Conservation (phyloP, 1,140 invertebrate genomes). For the Sitophilus oryzae region DNA sequence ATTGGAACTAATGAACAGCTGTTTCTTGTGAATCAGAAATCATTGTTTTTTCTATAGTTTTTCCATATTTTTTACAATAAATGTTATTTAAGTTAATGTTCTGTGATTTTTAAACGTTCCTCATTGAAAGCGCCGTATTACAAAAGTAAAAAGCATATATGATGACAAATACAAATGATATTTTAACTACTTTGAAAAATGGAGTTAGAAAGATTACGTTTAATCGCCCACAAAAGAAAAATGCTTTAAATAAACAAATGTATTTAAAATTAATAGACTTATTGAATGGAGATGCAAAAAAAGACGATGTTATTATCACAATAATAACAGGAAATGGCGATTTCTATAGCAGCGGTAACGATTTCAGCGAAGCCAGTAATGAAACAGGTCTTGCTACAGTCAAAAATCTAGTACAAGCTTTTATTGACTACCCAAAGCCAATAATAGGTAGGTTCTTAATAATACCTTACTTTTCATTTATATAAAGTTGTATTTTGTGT, state of each 20-base stretch:
- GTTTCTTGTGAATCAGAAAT: too few species aligned
- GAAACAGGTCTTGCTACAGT: conserved; percentile 21
- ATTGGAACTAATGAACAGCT: too few species aligned
- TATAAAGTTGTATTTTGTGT: too few species aligned
- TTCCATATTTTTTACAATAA: too few species aligned
- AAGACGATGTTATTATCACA: conserved; percentile 57
- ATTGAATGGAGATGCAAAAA: conserved; percentile 59
- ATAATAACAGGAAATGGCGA: conserved; percentile 72
- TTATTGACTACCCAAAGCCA: conserved; percentile 86
- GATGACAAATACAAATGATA: too few species aligned
- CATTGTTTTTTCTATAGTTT: too few species aligned
- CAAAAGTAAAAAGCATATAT: too few species aligned
- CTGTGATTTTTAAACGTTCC: too few species aligned
- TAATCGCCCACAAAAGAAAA: conserved; percentile 69
- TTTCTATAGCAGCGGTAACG: conserved; percentile 84
- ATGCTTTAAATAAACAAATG: conserved; percentile 70
- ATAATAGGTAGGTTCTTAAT: conserved; percentile 61
- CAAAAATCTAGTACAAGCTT: conserved; percentile 62
- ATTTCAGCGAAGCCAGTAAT: conserved; percentile 42
- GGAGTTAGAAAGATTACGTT: conserved; percentile 61
- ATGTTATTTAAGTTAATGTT: too few species aligned
- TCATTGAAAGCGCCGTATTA: too few species aligned
- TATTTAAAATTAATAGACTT: conserved; percentile 59
- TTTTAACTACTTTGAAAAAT: conserved; percentile 27
- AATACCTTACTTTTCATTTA: too few species aligned